These are phyloP conservation scores for Podargus strigoides DNA, from an alignment of 2,797 vertebrate species.

Conservation along the genomic window DNA sequence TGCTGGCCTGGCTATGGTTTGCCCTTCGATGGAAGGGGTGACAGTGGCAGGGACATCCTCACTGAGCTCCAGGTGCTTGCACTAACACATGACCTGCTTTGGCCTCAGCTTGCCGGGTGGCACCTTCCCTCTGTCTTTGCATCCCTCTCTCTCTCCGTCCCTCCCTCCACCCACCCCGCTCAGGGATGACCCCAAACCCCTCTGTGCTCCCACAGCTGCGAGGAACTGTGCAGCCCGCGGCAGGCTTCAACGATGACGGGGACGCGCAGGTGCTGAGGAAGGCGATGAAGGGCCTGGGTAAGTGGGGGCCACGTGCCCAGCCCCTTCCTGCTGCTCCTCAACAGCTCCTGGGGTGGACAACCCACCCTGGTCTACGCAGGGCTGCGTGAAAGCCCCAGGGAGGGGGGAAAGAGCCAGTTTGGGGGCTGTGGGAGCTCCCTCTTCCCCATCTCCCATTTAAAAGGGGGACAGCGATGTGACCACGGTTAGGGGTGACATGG, in stretches of 20 bases:
- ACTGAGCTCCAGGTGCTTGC: conserved; percentile 28
- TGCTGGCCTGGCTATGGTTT: conserved; percentile 18
- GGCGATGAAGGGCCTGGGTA: conserved; percentile 97
- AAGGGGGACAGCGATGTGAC: rapidly evolving
- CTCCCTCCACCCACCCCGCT: neutral
- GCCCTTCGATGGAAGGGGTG: neutral
- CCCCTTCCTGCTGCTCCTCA: neutral
- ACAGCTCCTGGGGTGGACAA: neutral
- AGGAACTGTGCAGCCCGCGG: conserved; percentile 78
- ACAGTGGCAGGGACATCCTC: neutral
- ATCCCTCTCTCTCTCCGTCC: no score
- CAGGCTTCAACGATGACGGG: conserved; percentile 80
- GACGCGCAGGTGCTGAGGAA: conserved; percentile 92
- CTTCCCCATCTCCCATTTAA: neutral
- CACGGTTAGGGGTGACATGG: rapidly evolving
- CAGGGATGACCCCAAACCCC: neutral
- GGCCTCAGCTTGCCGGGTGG: conserved; percentile 37
- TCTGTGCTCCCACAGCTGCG: conserved; percentile 75
- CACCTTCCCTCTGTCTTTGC: neutral
- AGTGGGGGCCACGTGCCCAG: neutral
- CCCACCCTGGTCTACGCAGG: rapidly evolving
- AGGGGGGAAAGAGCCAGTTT: neutral
- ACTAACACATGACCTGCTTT: conserved; percentile 49
- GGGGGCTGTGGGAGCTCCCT: neutral
- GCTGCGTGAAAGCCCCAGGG: neutral